Conservation (phyloP, 2,888 invertebrate species). For the Hemistola chrysoprasaria region DNA sequence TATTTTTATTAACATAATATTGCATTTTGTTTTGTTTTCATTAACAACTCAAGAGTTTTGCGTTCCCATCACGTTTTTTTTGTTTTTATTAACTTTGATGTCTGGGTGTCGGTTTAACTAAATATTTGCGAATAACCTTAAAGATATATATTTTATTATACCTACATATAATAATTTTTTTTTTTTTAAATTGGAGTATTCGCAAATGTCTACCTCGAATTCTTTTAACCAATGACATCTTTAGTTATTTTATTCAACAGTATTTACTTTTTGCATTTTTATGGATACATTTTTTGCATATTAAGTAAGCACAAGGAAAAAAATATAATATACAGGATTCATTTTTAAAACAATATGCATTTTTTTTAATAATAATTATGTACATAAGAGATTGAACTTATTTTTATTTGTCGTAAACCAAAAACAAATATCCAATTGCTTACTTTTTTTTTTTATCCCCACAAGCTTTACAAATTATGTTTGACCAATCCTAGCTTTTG, state of each 20-base stretch:
- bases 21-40: slow-evolving; percentile 22
- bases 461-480: neutral
- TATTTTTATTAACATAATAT: slow-evolving; percentile 4
- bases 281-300: slow-evolving; percentile 74
- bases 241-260: slow-evolving; percentile 62
- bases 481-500: slow-evolving; percentile 29
- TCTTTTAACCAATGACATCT: slow-evolving; percentile 64
- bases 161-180: too few relatives aligned
- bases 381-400: too few relatives aligned
- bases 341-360: too few relatives aligned
- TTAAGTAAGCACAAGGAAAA: too few relatives aligned
- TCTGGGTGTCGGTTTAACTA: slow-evolving; percentile 69
- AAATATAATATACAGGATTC: too few relatives aligned
- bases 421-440: too few relatives aligned
- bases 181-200: slow-evolving; percentile 40
- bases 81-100: slow-evolving; percentile 59
- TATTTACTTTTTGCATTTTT: slow-evolving; percentile 71
- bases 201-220: slow-evolving; percentile 56
- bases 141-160: too few relatives aligned
- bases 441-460: too few relatives aligned
- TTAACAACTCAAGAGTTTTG: slow-evolving; percentile 27
- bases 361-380: too few relatives aligned
- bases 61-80: slow-evolving; percentile 29
- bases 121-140: slow-evolving; percentile 60
- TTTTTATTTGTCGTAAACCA: too few relatives aligned